Evolutionary conservation across 1,140 invertebrate species (phyloP).

Genomic region (Ephestia elutella): DNA sequence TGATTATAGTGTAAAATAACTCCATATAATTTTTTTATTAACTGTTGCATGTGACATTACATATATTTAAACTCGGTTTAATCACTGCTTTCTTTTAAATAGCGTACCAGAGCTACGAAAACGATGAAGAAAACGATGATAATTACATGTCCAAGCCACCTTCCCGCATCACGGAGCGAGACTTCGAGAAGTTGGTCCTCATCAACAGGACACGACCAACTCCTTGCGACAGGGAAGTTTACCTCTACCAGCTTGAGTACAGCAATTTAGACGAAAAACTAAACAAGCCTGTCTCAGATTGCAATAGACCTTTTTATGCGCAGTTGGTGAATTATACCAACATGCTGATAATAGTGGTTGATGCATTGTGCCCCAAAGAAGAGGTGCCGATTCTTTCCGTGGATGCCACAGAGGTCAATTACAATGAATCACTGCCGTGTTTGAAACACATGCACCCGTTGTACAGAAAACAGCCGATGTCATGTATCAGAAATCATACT

Average conservation of each 20-base stretch:
- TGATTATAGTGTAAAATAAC: not conserved
- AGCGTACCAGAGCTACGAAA: conserved; percentile 65
- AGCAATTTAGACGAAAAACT: conserved; percentile 58
- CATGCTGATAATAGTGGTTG: conserved; percentile 87
- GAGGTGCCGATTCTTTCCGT: conserved; percentile 71
- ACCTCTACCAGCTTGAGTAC: conserved; percentile 56
- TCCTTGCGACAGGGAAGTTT: conserved; percentile 84
- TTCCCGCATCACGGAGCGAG: conserved; percentile 70
- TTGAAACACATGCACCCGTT: conserved; percentile 77
- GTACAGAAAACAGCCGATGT: conserved; percentile 76
- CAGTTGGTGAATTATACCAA: conserved; percentile 88
- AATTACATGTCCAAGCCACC: conserved; percentile 58
- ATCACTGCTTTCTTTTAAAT: conserved; percentile 31
- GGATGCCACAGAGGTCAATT: conserved; percentile 77
- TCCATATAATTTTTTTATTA: conserved; percentile 1
- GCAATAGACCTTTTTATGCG: conserved; percentile 83
- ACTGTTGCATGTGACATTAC: conserved; percentile 18
- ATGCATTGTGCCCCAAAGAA: conserved; percentile 77
- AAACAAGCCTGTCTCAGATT: conserved; percentile 52
- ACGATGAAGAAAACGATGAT: conserved; percentile 64
- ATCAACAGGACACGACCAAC: conserved; percentile 86
- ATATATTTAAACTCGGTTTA: not conserved
- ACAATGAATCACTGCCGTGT: conserved; percentile 79
- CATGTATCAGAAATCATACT: conserved; percentile 81
- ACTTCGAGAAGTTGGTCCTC: conserved; percentile 76